Evolutionary conservation across 1,140 invertebrate species (phyloP), one percentile per base, ranked within the genome.

Genomic region (Cotesia vestalis): DNA sequence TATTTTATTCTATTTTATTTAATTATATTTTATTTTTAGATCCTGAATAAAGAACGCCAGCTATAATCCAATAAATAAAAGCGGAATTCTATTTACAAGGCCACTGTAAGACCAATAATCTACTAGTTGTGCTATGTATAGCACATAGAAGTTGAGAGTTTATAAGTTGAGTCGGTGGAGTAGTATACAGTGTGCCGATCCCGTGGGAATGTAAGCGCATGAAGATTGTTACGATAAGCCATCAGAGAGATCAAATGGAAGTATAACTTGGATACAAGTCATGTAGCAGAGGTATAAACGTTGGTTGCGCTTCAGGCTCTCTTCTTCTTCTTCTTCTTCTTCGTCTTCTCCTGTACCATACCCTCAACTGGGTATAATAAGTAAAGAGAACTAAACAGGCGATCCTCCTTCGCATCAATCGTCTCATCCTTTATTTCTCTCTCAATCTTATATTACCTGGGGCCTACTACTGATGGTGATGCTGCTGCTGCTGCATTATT

Each of bases 281-380:
- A 63, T 55, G 75, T 77, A 72, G 72, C 69, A 69, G 73, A 75
- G 76, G 78, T 73, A 78, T 75, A 75, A 78, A 76, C 76, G 75
- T 62, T 60, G 67, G 67, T 66, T 67, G 78, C 77, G 77, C 78
- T 78, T 72, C 27, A 53, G 46, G 66, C 66, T 67, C 66, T 34
- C 51, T 4, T 55, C 46, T 38, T 66, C 35, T 66, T 66, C 72
- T 76, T 57, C 68, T 74, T 61, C 71, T 63, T 55, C 61, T n/a
- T 46, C 70, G 40, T 46, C 55, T 53, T 72, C 68, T 36, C 51
- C 12, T 63, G 36, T 27, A 46, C 6, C 11, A 46, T 9, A 46
- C 40, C 40, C 40, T 46, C 40, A 46, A 46, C 40, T 6, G 6
- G 40, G 40, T 46, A 46, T 46, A 46, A 46, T 46, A 46, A 46